These are phyloP conservation scores for Eumerus sabulonum DNA, from an alignment of 2,888 invertebrate genomes.

Conservation along the genomic window DNA sequence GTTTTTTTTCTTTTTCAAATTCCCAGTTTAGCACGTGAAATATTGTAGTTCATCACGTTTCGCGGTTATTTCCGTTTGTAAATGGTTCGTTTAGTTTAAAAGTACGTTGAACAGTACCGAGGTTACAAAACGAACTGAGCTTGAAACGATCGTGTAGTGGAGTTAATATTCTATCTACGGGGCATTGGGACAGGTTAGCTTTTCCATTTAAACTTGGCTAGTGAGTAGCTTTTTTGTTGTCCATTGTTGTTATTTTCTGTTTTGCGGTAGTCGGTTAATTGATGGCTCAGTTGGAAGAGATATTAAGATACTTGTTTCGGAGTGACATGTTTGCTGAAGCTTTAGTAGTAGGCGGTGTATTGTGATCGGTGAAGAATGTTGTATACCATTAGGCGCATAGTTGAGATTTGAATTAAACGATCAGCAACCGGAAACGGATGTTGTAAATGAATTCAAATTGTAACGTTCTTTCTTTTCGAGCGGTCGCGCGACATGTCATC, in stretches of 20 bases:
- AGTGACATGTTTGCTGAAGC: conserved; percentile 16
- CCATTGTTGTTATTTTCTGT: too few relatives aligned
- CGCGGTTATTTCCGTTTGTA: conserved; percentile 16
- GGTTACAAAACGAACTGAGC: conserved; percentile 60
- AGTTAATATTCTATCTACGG: conserved; percentile 51
- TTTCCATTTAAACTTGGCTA: neutral
- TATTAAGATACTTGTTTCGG: neutral
- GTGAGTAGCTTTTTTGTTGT: neutral
- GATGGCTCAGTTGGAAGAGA: neutral
- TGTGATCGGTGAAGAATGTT: neutral
- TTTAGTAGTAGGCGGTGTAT: neutral
- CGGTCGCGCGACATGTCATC: too few relatives aligned
- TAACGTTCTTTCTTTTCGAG: too few relatives aligned
- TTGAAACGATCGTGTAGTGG: conserved; percentile 33
- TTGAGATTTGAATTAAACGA: neutral
- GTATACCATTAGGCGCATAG: conserved; percentile 49
- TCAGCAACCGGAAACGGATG: conserved; percentile 2
- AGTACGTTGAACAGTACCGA: conserved; percentile 47
- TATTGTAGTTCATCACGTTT: conserved; percentile 24
- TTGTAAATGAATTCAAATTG: too few relatives aligned
- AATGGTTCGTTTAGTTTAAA: neutral
- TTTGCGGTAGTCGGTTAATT: neutral
- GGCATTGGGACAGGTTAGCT: neutral
- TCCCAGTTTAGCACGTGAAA: conserved; percentile 40
- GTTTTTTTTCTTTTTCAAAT: too few relatives aligned